phyloP scores from a whole-genome alignment of 2,797 vertebrate species.

The Anguilla marmorata region DNA sequence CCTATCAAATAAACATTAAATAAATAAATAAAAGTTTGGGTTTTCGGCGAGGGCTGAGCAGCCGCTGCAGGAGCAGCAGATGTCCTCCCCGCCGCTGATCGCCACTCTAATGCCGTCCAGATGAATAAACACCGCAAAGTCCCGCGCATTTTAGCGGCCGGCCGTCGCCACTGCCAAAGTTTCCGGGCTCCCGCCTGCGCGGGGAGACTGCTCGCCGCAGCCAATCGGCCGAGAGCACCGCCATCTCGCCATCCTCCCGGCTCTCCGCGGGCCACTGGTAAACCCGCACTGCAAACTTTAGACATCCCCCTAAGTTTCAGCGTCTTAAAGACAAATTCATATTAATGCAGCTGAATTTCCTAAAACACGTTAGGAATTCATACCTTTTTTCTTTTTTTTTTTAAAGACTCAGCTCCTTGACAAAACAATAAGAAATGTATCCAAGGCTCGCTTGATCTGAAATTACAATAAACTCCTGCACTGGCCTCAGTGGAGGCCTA shows the following conservation, averaged over 20 bases:
- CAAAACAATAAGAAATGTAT: not conserved
- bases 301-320: not conserved
- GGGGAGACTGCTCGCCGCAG: conserved; percentile 66
- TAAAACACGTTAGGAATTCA: not conserved
- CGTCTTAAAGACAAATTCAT: not conserved
- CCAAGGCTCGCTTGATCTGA: not conserved
- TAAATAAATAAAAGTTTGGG: conserved; percentile 44
- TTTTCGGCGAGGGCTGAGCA: conserved; percentile 73
- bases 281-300: not conserved
- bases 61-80: conserved; percentile 81
- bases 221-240: conserved; percentile 65
- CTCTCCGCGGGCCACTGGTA: not conserved
- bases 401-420: no score
- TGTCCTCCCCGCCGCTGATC: conserved; percentile 85
- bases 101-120: conserved; percentile 93
- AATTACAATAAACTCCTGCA: not conserved
- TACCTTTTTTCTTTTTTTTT: no score
- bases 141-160: conserved; percentile 62
- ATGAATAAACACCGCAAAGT: conserved; percentile 90
- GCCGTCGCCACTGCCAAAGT: conserved; percentile 71
- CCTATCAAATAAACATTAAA: no score
- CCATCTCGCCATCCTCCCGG: not conserved
- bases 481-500: not conserved
- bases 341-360: not conserved
- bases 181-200: conserved; percentile 74